Evolutionary conservation across 1,140 invertebrate species (phyloP), one percentile per base, ranked within the genome.

Genomic region (Proctacanthus coquilletti): DNA sequence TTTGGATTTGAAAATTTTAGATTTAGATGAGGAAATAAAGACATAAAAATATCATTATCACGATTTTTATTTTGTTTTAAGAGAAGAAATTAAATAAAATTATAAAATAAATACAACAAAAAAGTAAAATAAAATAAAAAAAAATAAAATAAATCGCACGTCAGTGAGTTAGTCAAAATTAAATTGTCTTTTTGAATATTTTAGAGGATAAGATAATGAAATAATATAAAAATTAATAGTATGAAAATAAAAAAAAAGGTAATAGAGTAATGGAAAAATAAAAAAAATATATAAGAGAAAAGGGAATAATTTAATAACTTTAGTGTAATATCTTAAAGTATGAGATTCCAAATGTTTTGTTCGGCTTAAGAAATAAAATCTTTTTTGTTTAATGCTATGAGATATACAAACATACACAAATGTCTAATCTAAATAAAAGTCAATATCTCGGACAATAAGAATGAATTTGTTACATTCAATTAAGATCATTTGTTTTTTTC

Each of bases 71-170:
- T 9, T 10, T n/a, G 17, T n/a, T 9, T n/a, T n/a, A 33, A 33
- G 8, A 33, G 8, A 9, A 33, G 14, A 33, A 33, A 33, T 33
- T 33, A 33, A 33, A 9, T 9, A 10, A n/a, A 33, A 33, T 9
- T 33, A 10, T n/a, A 33, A 10, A 33, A 33, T 9, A 10, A n/a
- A n/a, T 9, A 33, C 11, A 33, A 33, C 8, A 33, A 10, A 33
- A n/a, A 33, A 33, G 14, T 10, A 33, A 15, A 15, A 33, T n/a
- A 33, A 33, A 33, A 33, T 10, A n/a, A 33, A 33, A 33, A 33
- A 10, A n/a, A 33, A 15, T n/a, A 9, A 33, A 33, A 33, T 33
- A 33, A 33, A 33, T n/a, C 11, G 14, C 11, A 15, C 8, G 17
- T n/a, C 11, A 33, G 8, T 33, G 17, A 33, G 17, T 10, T n/a